Evolutionary conservation across 2,113 vertebrate species (phyloP).

Genomic region (Platysteira castanea): DNA sequence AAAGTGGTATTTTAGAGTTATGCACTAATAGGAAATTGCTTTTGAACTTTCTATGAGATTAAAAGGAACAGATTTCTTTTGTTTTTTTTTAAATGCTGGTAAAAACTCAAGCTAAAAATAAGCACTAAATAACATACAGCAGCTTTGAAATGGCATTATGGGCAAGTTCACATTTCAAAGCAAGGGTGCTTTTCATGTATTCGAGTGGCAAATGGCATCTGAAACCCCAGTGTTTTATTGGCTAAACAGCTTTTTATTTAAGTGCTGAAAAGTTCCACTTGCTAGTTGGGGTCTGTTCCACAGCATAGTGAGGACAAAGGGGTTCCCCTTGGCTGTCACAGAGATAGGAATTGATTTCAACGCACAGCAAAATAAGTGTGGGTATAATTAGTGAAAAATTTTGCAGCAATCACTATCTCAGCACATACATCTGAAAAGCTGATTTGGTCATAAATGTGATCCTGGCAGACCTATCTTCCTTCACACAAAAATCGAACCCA

Average conservation of each 20-base stretch:
- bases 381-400: background rate
- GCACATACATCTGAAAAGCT: background rate
- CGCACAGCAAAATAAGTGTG: background rate
- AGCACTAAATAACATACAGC: background rate
- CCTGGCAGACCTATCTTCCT: background rate
- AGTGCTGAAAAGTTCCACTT: background rate
- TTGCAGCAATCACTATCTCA: background rate
- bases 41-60: conserved; percentile 46
- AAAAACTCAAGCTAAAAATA: conserved; percentile 3
- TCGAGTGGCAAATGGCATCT: background rate
- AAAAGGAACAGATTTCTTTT: background rate
- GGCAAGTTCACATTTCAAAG: conserved; percentile 20
- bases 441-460: background rate
- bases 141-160: background rate
- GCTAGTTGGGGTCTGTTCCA: background rate
- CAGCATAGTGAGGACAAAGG: background rate
- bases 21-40: conserved; percentile 46
- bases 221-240: background rate
- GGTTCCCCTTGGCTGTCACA: background rate
- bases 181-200: background rate
- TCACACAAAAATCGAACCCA: background rate
- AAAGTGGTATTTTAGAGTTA: conserved; percentile 49
- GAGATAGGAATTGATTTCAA: background rate
- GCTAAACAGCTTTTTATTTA: background rate
- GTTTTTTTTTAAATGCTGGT: background rate